These are phyloP conservation scores for Spheniscus mendiculus DNA, from an alignment of 2,113 vertebrate species.

Conservation along the genomic window DNA sequence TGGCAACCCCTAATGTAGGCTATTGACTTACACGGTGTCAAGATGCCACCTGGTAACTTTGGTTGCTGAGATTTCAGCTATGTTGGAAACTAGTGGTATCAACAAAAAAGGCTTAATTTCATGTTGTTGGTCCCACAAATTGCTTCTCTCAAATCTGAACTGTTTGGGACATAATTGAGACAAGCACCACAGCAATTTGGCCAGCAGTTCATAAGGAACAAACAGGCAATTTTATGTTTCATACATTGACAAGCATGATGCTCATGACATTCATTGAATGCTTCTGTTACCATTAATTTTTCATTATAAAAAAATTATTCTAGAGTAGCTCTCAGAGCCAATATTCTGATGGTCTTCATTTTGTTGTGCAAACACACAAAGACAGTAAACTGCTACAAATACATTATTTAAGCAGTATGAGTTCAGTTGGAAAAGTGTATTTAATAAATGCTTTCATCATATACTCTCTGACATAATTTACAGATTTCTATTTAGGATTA, in stretches of 20 bases:
- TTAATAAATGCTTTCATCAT: not conserved
- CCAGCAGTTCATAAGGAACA: not conserved
- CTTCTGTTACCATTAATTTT: not conserved
- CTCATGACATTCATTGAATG: fast-evolving
- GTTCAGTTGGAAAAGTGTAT: not conserved
- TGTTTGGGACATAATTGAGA: not conserved
- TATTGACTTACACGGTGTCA: not conserved
- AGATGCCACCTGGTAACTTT: not conserved
- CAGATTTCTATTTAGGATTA: not conserved
- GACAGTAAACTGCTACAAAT: not conserved
- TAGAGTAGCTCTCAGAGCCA: not conserved
- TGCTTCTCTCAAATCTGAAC: not conserved
- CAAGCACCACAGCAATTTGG: not conserved
- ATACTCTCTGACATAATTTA: not conserved
- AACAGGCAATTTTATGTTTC: not conserved
- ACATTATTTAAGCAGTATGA: not conserved
- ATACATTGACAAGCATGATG: not conserved
- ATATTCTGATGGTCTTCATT: not conserved
- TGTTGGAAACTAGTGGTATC: not conserved
- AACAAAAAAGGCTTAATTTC: not conserved
- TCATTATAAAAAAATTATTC: not conserved
- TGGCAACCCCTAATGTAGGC: fast-evolving
- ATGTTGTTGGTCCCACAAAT: not conserved
- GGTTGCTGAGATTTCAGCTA: not conserved
- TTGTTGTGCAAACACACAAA: not conserved